These are phyloP conservation scores for Plagodis pulveraria DNA, from an alignment of 2,888 invertebrate species.

Conservation along the genomic window DNA sequence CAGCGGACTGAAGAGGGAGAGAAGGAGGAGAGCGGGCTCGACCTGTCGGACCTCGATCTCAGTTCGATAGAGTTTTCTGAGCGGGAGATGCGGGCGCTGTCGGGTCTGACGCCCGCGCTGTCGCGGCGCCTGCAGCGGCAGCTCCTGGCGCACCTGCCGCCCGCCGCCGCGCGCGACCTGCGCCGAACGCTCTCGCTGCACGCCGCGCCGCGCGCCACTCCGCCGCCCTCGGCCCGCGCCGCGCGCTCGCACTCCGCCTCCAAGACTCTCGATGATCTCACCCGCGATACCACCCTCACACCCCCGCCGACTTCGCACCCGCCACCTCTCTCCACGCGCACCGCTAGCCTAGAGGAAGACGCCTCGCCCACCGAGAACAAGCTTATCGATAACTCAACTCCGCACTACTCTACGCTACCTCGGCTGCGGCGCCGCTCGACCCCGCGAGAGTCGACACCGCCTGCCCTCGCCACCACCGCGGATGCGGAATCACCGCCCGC, in stretches of 20 bases:
- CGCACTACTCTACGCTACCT: constrained; percentile 65
- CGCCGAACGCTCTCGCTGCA: constrained; percentile 87
- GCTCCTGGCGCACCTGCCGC: constrained; percentile 88
- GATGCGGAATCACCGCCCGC: constrained; percentile 42
- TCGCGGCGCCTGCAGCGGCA: constrained; percentile 90
- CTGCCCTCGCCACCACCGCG: constrained; percentile 30
- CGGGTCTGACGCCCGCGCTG: constrained; percentile 88
- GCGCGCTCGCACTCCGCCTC: constrained; percentile 63
- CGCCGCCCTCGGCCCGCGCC: constrained; percentile 32
- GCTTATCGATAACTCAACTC: constrained; percentile 28
- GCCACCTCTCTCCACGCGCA: constrained; percentile 8
- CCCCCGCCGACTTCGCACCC: constrained; percentile 46
- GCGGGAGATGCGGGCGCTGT: constrained; percentile 88
- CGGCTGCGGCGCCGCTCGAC: constrained; percentile 58
- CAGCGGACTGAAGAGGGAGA: constrained; percentile 48
- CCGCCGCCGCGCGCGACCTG: constrained; percentile 87
- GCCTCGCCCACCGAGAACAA: not conserved
- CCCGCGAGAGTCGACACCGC: constrained; percentile 31
- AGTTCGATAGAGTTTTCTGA: constrained; percentile 88
- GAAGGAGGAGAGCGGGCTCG: constrained; percentile 66
- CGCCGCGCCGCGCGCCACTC: constrained; percentile 51
- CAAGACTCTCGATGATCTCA: constrained; percentile 26
- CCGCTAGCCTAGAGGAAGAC: constrained; percentile 18
- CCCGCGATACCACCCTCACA: constrained; percentile 33
- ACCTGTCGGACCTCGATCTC: constrained; percentile 87